Conservation (phyloP, 2,113 vertebrate genomes). For the Notarius lentiginosus region DNA sequence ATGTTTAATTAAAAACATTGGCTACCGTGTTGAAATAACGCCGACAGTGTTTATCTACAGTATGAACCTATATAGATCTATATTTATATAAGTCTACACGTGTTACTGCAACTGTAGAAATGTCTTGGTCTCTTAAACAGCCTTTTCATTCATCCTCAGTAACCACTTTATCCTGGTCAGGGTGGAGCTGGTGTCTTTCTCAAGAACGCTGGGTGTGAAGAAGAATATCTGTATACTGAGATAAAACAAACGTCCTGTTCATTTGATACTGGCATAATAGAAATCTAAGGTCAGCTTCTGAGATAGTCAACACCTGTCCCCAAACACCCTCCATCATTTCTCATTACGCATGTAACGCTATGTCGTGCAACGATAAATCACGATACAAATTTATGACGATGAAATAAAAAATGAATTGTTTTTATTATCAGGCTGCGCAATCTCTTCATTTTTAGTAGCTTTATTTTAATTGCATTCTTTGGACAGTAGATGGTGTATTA, state of each 20-base stretch:
- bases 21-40: not conserved
- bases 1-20: not conserved
- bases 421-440: too few species aligned
- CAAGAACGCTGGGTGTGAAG: too few species aligned
- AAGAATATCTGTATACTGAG: not conserved
- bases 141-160: not conserved
- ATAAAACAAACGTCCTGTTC: not conserved
- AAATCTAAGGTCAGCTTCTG: not conserved
- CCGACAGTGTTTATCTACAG: not conserved
- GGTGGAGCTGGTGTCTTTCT: too few species aligned
- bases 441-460: too few species aligned
- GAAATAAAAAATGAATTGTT: too few species aligned
- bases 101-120: not conserved
- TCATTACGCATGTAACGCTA: too few species aligned
- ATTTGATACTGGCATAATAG: not conserved
- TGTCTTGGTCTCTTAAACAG: not conserved
- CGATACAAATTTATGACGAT: too few species aligned
- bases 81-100: not conserved
- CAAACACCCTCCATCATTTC: too few species aligned
- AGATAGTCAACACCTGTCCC: too few species aligned
- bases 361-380: too few species aligned
- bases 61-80: not conserved
- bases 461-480: too few species aligned
- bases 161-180: not conserved
- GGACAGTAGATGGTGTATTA: too few species aligned